Evolutionary conservation across 1,140 invertebrate species (phyloP), one percentile per base, ranked within the genome.

Genomic region (Zaprionus camerounensis): DNA sequence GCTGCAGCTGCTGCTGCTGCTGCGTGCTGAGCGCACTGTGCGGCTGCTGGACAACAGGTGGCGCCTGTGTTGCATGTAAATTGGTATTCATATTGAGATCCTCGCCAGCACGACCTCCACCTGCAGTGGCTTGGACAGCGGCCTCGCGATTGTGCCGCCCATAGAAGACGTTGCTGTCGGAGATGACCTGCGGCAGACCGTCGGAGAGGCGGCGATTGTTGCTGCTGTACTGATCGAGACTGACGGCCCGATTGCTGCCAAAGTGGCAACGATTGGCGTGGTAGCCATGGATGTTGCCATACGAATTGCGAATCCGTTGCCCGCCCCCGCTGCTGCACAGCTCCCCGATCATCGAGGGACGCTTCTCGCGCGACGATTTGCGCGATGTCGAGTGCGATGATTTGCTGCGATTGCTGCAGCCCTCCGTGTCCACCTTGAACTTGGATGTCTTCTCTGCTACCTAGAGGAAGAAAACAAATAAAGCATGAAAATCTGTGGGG

Each of bases 351-450:
- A 93, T 93, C 20, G 92, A 93, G 65, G 92, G 92, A 0, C 92
- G 87, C 69, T 93, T 93, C 61, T 93, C 92, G 28, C 92, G 91
- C 15, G 91, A 92, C 12, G 92, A 91, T 24, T 93, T 93, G 2
- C 92, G 76, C 6, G 88, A 92, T 0, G 81, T 87, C 0, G 92
- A 91, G 56, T 91, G 91, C 20, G 90, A 92, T 15, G 87, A 91
- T 56, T 93, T 93, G 55, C 82, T 92, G 1, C 92, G 85, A 44
- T 91, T 93, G 78, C 90, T 93, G 68, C 88, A 93, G 62, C 94
- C 94, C 82, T 96, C 96, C 1, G 96, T 96, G 12, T 96, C 95
- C 68, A 96, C 95, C 84, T 96, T 96, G 77, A 96, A 96, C 81
- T 96, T 96, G 1, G 96, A 94, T 2, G 96, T 95, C 84, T 96